Evolutionary conservation across 2,888 invertebrate species (phyloP).

Genomic region (Dasysyrphus tricinctus): DNA sequence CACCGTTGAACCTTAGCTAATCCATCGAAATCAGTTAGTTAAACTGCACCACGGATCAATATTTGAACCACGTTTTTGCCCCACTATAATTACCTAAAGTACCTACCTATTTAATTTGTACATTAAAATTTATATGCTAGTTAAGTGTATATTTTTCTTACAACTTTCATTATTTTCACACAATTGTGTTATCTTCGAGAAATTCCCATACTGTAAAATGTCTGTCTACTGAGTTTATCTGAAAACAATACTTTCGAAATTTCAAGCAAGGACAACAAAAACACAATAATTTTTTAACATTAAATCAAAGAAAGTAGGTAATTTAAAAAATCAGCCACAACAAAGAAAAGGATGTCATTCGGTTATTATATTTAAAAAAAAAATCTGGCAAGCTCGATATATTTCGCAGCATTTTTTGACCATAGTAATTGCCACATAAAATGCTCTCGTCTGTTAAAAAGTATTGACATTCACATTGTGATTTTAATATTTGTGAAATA

Average conservation of each 20-base stretch:
- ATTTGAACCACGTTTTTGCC: too few species aligned
- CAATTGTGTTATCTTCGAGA: too few species aligned
- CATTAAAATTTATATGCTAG: too few species aligned
- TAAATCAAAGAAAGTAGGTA: background rate
- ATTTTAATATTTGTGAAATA: conserved; percentile 7
- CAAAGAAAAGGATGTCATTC: conserved; percentile 17
- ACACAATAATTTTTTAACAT: background rate
- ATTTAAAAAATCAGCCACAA: conserved; percentile 12
- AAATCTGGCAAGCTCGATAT: background rate
- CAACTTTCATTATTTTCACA: too few species aligned
- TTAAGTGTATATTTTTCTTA: too few species aligned
- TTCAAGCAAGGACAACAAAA: conserved; percentile 8
- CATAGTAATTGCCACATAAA: background rate
- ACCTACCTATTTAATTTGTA: too few species aligned
- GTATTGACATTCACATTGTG: conserved; percentile 8
- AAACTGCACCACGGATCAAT: too few species aligned
- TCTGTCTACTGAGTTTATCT: background rate
- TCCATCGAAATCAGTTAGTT: too few species aligned
- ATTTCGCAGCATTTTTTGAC: background rate
- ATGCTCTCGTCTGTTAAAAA: background rate
- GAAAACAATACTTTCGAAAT: background rate
- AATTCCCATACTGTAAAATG: too few species aligned
- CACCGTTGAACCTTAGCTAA: too few species aligned
- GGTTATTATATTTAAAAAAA: conserved; percentile 6
- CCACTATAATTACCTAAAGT: too few species aligned